phyloP scores from a whole-genome alignment of 2,113 vertebrate species.

The Phrynosoma platyrhinos region DNA sequence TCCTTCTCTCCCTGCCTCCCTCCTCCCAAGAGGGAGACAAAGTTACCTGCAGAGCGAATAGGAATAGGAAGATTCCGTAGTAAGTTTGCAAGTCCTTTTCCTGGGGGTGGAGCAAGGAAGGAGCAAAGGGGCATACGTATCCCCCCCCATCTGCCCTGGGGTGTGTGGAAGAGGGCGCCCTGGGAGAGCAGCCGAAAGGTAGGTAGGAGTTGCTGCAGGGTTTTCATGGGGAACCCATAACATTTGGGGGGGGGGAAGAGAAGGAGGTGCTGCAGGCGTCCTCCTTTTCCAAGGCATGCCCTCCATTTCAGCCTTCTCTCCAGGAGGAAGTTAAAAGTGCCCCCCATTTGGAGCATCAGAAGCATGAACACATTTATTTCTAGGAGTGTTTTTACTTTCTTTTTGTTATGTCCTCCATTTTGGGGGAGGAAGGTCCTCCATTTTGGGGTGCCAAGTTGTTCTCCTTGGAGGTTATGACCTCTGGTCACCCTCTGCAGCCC shows the following conservation, averaged over 20 bases:
- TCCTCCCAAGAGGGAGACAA: not conserved
- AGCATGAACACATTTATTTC: too few species aligned
- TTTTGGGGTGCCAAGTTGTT: too few species aligned
- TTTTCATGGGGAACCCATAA: too few species aligned
- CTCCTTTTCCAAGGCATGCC: too few species aligned
- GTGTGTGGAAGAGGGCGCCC: not conserved
- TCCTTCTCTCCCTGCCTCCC: not conserved
- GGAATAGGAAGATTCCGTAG: not conserved
- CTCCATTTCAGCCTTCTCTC: too few species aligned
- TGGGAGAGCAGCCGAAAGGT: slow-evolving; percentile 12
- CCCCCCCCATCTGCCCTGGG: not conserved
- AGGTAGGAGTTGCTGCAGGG: slow-evolving; percentile 1
- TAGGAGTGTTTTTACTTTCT: too few species aligned
- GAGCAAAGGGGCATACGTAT: not conserved
- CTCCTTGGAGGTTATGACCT: too few species aligned
- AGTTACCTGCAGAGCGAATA: slow-evolving; percentile 28
- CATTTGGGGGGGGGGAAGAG: not conserved
- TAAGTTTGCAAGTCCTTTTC: slow-evolving; percentile 16
- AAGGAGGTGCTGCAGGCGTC: not conserved
- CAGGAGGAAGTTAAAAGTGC: too few species aligned
- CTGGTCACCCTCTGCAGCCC: too few species aligned
- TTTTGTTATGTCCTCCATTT: too few species aligned
- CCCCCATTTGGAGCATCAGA: too few species aligned
- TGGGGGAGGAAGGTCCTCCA: too few species aligned
- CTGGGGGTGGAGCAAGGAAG: not conserved